These are phyloP conservation scores for Ophiothrix spiculata DNA, from an alignment of 35 echinoderm and acorn worm species.

Conservation along the genomic window DNA sequence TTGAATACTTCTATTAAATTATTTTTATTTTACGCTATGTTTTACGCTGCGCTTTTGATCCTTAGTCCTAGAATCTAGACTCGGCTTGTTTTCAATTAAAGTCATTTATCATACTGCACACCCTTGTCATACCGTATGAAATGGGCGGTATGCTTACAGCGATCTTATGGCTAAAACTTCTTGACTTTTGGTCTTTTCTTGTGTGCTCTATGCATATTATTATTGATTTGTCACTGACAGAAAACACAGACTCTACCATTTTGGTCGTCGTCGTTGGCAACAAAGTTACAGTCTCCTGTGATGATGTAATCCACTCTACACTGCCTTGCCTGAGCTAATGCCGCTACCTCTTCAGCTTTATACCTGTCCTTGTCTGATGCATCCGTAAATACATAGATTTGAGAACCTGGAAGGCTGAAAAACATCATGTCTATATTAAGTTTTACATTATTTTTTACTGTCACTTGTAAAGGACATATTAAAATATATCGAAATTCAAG, in stretches of 20 bases:
- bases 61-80: too few species aligned
- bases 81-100: too few species aligned
- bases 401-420: not conserved
- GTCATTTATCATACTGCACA: not conserved
- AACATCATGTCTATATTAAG: not conserved
- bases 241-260: not conserved
- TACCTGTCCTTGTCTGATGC: not conserved
- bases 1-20: too few species aligned
- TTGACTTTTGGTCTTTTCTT: too few species aligned
- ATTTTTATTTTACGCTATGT: too few species aligned
- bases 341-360: not conserved
- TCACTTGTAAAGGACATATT: not conserved
- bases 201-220: too few species aligned
- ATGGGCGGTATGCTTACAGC: too few species aligned
- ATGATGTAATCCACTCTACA: not conserved
- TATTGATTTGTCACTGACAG: too few species aligned
- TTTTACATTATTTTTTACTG: not conserved
- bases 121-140: not conserved
- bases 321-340: not conserved
- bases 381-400: not conserved
- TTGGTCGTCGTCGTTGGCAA: not conserved
- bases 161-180: too few species aligned
- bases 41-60: too few species aligned
- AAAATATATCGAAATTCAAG: not conserved
- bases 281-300: not conserved